Base-by-base conservation (phyloP, 2,113 vertebrate genomes). In the Bostrychus sinensis region DNA sequence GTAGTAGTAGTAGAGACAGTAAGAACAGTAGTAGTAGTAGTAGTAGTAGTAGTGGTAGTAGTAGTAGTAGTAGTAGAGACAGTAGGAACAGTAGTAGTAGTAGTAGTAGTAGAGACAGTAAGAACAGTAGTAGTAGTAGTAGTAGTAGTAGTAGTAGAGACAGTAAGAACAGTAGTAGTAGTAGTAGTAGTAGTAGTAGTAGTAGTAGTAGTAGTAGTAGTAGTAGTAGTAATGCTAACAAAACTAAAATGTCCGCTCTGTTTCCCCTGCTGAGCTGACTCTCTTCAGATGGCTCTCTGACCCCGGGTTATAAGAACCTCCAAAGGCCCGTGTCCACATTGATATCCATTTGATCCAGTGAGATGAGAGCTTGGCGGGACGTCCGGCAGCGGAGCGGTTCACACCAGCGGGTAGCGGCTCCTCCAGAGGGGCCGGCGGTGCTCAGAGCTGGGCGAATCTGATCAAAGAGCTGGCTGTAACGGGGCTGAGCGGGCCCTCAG, bases 371-470 rank as follows among this genome's bases (percentile, higher is more conserved):
- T 56, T 38, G 17, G 51, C 72, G 62, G 74, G 53, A 63, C 61
- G 63, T 36, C 39, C 56, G 56, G 72, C 57, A 43, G 23, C 61
- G 73, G 17, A 56, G 17, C 17, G 62, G 81, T 88, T 91, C 88
- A 83, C 86, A 91, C 79, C 89, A 88, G 88, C 84, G 43, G 86
- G 89, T 75, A 70, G 55, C 7, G 37, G 37, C 19, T 30, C 51
- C 63, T 66, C 50, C 28, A 42, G 48, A 70, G 38, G 58, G 62
- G 73, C 65, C 59, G 46, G 10, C 48, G 19, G 61, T 39, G 79
- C 66, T 59, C 66, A 74, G 46, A 72, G 68, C 38, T 23, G 45
- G 72, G 70, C 50, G 61, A 25, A n/a, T 38, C 59, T 77, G 70
- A 88, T 90, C 80, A 88, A 86, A 89, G 77, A 62, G 36, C 17